Percentiles rank a stretch among this genome's conserved stretches.
These are phyloP conservation scores for Rapana venosa DNA, from an alignment of 2,888 invertebrate species.

Conservation along the genomic window DNA sequence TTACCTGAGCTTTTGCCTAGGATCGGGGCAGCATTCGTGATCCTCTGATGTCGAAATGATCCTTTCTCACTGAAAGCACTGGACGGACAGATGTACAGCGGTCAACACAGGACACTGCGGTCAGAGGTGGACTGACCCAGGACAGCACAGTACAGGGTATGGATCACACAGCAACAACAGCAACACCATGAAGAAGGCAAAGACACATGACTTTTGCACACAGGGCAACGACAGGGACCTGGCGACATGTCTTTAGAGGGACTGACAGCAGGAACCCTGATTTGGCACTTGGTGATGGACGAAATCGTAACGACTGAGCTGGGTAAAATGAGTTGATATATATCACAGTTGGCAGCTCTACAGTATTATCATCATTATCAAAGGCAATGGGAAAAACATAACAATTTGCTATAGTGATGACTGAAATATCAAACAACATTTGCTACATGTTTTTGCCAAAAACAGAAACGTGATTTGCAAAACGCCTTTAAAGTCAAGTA, in stretches of 20 bases:
- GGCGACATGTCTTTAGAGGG: not conserved
- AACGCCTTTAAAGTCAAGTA: no score
- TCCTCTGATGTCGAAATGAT: not conserved
- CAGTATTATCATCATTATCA: not conserved
- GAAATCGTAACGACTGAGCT: not conserved
- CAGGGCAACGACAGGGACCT: not conserved
- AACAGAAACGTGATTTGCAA: no score
- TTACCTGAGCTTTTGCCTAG: not conserved
- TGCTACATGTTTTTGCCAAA: no score
- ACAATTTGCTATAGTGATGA: no score
- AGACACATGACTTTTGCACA: not conserved
- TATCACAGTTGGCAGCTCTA: conserved; percentile 31
- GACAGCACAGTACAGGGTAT: no score
- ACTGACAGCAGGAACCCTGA: not conserved
- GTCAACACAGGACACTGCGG: not conserved
- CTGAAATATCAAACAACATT: no score
- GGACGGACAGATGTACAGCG: not conserved
- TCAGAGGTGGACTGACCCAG: not conserved
- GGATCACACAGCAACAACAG: not conserved
- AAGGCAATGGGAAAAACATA: not conserved
- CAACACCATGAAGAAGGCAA: not conserved
- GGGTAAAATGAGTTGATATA: not conserved
- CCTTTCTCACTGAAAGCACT: not conserved
- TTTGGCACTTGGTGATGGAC: conserved; percentile 28
- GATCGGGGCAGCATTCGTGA: not conserved